phyloP scores from a whole-genome alignment of 2,797 vertebrate species.

The Sylvia borin region DNA sequence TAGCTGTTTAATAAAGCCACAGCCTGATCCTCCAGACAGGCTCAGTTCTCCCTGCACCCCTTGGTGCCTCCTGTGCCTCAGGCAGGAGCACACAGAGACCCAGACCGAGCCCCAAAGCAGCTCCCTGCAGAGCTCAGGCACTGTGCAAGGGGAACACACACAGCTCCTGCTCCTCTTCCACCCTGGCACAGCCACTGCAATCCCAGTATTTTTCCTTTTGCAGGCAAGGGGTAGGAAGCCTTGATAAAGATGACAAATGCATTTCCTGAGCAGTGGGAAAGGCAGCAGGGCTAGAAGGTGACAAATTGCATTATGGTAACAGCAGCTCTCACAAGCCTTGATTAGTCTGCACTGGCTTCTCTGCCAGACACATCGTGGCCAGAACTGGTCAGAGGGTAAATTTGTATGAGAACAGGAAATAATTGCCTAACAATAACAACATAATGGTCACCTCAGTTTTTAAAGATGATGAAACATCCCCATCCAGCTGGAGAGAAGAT shows the following conservation, averaged over 20 bases:
- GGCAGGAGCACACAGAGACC: neutral
- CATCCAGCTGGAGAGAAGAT: slow-evolving; percentile 28
- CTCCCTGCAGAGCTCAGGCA: neutral
- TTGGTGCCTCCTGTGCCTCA: too few relatives aligned
- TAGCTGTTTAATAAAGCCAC: neutral
- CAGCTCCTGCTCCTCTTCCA: neutral
- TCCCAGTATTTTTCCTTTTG: neutral
- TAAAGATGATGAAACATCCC: slow-evolving; percentile 46
- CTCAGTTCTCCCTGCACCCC: neutral
- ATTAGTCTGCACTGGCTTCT: neutral
- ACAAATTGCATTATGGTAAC: neutral
- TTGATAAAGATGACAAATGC: neutral
- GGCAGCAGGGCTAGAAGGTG: neutral
- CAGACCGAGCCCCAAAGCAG: neutral
- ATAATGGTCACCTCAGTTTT: slow-evolving; percentile 47
- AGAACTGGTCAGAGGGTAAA: slow-evolving; percentile 1
- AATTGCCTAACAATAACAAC: slow-evolving; percentile 42
- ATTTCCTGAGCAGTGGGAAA: neutral
- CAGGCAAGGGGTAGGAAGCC: neutral
- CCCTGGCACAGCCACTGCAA: neutral
- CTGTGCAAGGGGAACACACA: neutral
- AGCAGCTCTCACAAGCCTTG: neutral
- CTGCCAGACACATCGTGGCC: neutral
- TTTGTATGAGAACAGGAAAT: slow-evolving; percentile 26
- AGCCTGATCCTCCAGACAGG: neutral